Evolutionary conservation across 1,140 invertebrate species (phyloP), one percentile per base, ranked within the genome.

Genomic region (Sitobion miscanthi): DNA sequence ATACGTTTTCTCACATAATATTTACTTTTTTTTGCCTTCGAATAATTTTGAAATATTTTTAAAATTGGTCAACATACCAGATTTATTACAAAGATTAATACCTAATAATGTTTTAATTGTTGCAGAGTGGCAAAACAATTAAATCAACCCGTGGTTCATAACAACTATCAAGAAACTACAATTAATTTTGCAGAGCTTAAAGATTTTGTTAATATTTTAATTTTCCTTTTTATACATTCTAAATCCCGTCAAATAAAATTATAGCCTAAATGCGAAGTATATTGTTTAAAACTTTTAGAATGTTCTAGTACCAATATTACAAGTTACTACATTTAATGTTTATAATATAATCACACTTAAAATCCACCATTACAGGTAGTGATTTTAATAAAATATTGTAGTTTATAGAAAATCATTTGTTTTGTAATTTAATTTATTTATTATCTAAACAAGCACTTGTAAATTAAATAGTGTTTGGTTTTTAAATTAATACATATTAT

Each of bases 81-180:
- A 11, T 69, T 69, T 30, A 77, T 77, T n/a, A n/a, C 14, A n/a
- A 77, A n/a, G 4, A 35, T 77, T n/a, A 14, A 38, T 23, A 38
- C 14, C n/a, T 87, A 35, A 88, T 47, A 52, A 45, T 77, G 38
- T 91, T 82, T 83, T 92, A 38, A 42, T 85, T 93, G 47, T 93
- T 93, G 25, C 82, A 93, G 91, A 85, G 57, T 45, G n/a, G 91
- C 38, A 93, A 93, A 42, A 85, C 82, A 23, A 93, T 93, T 77
- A 93, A 45, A 86, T 83, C 91, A 57, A 52, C 23, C 2, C 91
- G 91, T 83, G 35, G 57, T 85, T 52, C 91, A 93, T 93, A 93
- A 85, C 77, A 83, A 52, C 21, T 30, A 77, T n/a, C 25, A 52
- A 92, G 47, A 83, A 52, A 21, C 42, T 45, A 25, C 8, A 82